Base-by-base conservation (phyloP, 2,113 vertebrate species). In the Corythoichthys haematopterus region DNA sequence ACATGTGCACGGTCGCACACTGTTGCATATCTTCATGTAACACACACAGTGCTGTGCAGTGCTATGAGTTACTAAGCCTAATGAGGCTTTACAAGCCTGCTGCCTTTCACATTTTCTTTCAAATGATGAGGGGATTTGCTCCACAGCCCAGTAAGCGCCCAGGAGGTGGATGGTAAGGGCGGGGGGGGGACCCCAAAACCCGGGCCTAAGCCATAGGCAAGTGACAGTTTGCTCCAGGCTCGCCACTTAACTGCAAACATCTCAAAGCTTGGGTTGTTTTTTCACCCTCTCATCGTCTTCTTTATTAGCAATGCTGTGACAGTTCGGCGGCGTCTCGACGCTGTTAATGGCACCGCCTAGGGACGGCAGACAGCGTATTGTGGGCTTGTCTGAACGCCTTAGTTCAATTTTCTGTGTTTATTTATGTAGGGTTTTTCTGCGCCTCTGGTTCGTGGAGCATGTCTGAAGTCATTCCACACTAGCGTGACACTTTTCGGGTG, bases 161-260 rank as follows among this genome's bases (percentile, higher is more conserved):
- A 57, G 35, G 55, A 36, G 55, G 20, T 56, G 55, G 55, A 14
- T 6, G 55, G 11, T 3, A 33, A 10, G 4, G 70, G 57, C 66
- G 55, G 69, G 75, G 75, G 59, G 67, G 51, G 75, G 65, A 55
- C 43, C 60, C 60, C 69, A 75, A 69, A 80, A 87, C 62, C 72
- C 76, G 53, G 35, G 71, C 43, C 10, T 33, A 36, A 72, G 72
- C 69, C 72, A 52, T 68, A 65, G 81, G 82, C 64, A 59, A 78
- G 47, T 80, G 85, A 80, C 87, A 83, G 80, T 84, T 69, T 64
- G 76, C 80, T 79, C 84, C 74, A 57, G 74, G 78, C 78, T 2
- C 70, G 75, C 70, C 82, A 84, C 85, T 88, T 80, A 62, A 85
- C 83, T 82, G 83, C 87, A 88, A 88, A 87, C 84, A 80, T 85